These are phyloP conservation scores for Lithophane socia DNA, from an alignment of 2,888 invertebrate genomes.

Conservation along the genomic window DNA sequence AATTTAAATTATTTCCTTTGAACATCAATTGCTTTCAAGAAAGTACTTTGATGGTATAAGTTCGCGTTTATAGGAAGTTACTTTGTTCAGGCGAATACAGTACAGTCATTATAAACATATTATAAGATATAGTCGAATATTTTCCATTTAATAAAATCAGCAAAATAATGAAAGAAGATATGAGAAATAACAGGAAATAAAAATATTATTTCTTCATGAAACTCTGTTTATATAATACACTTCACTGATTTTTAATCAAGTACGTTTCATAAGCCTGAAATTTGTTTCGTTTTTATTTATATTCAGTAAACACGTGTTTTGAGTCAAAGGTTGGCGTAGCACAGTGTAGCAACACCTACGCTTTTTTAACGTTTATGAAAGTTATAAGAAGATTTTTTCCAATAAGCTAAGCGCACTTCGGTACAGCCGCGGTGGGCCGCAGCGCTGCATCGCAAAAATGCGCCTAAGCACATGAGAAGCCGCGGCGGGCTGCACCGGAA, in stretches of 20 bases:
- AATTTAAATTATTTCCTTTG: slow-evolving; percentile 31
- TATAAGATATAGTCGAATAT: neutral
- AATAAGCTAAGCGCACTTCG: too few species aligned
- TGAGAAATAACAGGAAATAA: neutral
- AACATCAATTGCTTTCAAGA: neutral
- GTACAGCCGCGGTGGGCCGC: too few species aligned
- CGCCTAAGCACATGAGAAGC: too few species aligned
- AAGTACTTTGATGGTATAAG: neutral
- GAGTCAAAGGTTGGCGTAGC: neutral
- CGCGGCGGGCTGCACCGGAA: too few species aligned
- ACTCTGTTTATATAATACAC: neutral
- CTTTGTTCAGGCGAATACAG: too few species aligned
- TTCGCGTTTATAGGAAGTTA: neutral
- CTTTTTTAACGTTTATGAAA: neutral
- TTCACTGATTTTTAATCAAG: slow-evolving; percentile 34
- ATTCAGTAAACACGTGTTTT: neutral
- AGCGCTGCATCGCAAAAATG: too few species aligned
- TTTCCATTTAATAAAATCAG: neutral
- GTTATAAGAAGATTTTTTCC: too few species aligned
- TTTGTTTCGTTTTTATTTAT: slow-evolving; percentile 3
- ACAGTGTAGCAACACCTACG: neutral
- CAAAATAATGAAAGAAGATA: neutral
- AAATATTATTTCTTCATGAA: slow-evolving; percentile 12
- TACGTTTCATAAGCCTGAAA: neutral
- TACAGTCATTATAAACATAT: neutral